Evolutionary conservation across 2,797 vertebrate species (phyloP), one percentile per base, ranked within the genome.

Genomic region (Rhabdomys pumilio): DNA sequence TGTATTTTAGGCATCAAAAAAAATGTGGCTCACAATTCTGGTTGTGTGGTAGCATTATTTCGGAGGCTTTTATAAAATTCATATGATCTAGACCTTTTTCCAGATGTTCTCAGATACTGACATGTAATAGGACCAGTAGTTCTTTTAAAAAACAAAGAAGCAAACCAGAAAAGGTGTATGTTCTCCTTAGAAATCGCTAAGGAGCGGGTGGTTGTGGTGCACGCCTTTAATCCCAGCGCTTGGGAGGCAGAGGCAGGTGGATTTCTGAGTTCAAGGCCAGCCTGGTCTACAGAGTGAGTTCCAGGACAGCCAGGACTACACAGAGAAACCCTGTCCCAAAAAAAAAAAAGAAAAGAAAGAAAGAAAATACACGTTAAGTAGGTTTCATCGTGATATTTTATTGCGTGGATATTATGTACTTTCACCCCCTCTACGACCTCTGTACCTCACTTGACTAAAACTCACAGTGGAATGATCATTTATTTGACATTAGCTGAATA

Each of bases 401-500:
- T 47, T 59, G 20, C 20, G 26, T 91, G 79, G 29, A 19, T 41
- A n/a, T 59, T n/a, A 61, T 10, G 2, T 29, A 38, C n/a, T 53
- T 79, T 59, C 53, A 83, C 1, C 13, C 10, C 8, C 31, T 97
- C 3, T 55, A 19, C 26, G 55, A 4, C 34, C 14, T 95, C 63
- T 47, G n/a, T 75, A 94, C 50, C 15, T 11, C 26, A 81, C 93
- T 92, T 84, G 57, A 47, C 17, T 94, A 61, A 95, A 86, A 41
- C 8, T 79, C 31, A 57, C 55, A 57, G 38, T 80, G 20, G 80
- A 83, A 59, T 92, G 41, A 67, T 57, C 2, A 50, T 63, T 77
- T 44, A 83, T 95, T 91, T 38, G 65, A 6, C 44, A 59, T 87
- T 86, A 76, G 80, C 69, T 76, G 79, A 96, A 10, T 59, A 92